phyloP scores from a whole-genome alignment of 2,797 vertebrate species.

The Gouania willdenowi region DNA sequence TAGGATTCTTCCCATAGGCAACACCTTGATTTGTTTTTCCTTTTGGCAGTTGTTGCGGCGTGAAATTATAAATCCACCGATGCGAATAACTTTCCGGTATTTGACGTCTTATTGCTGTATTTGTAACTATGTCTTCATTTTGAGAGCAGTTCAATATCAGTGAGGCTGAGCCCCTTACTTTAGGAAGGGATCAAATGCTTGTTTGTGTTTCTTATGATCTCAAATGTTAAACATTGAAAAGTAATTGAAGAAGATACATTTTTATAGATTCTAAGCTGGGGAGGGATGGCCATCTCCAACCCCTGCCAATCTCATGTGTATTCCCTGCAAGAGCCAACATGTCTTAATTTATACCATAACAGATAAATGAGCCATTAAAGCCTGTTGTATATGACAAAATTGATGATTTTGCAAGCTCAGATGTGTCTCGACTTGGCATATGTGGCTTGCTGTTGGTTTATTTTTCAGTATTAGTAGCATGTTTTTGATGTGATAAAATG shows the following conservation, averaged over 20 bases:
- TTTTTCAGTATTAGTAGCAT: too few relatives aligned
- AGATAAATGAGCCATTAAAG: too few relatives aligned
- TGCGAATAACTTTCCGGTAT: slow-evolving; percentile 41
- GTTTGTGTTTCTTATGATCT: slow-evolving; percentile 51
- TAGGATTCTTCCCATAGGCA: slow-evolving; percentile 13
- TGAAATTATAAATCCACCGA: slow-evolving; percentile 34
- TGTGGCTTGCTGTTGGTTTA: too few relatives aligned
- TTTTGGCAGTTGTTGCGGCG: slow-evolving; percentile 16
- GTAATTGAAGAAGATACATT: slow-evolving; percentile 56
- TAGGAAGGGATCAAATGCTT: slow-evolving; percentile 59
- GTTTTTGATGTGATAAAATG: too few relatives aligned
- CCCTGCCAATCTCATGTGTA: slow-evolving; percentile 72
- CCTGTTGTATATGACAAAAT: too few relatives aligned
- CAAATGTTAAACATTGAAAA: slow-evolving; percentile 57
- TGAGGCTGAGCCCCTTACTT: slow-evolving; percentile 39
- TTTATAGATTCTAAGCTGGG: slow-evolving; percentile 56
- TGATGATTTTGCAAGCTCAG: too few relatives aligned
- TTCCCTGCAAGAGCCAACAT: slow-evolving; percentile 50
- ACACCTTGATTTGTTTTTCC: slow-evolving; percentile 18
- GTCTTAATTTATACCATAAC: too few relatives aligned
- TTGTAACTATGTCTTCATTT: slow-evolving; percentile 46
- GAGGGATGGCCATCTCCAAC: slow-evolving; percentile 32
- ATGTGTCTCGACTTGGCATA: too few relatives aligned
- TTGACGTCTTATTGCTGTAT: slow-evolving; percentile 43
- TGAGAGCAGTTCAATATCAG: slow-evolving; percentile 13